These are phyloP conservation scores for Colletes collaris DNA, from an alignment of 2,888 invertebrate species.

Conservation along the genomic window DNA sequence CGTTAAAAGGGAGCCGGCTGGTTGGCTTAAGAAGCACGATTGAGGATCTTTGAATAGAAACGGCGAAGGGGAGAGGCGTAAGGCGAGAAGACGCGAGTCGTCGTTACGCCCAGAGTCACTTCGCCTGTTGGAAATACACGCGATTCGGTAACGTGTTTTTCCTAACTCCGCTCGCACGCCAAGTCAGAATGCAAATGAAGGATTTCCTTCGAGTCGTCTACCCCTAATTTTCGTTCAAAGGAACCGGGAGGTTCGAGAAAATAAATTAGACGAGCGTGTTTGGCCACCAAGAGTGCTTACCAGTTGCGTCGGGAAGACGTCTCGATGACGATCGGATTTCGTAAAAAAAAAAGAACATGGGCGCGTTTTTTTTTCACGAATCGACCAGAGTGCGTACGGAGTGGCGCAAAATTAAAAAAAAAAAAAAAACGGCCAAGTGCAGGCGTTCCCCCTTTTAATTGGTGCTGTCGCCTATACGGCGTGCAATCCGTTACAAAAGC, in stretches of 20 bases:
- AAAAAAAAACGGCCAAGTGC: conserved; percentile 43
- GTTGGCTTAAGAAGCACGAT: conserved; percentile 73
- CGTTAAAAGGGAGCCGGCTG: conserved; percentile 71
- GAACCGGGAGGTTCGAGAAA: not conserved
- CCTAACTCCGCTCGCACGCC: not conserved
- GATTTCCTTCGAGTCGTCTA: no score
- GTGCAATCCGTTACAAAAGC: conserved; percentile 64
- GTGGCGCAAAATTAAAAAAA: conserved; percentile 54
- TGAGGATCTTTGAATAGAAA: conserved; percentile 66
- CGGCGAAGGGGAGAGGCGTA: conserved; percentile 55
- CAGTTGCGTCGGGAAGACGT: not conserved
- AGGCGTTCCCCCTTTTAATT: conserved; percentile 69
- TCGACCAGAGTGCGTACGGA: conserved; percentile 31
- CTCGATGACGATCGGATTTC: conserved; percentile 14
- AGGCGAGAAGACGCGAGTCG: conserved; percentile 64
- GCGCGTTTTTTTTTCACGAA: conserved; percentile 13
- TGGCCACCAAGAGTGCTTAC: no score
- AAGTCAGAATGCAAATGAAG: conserved; percentile 57
- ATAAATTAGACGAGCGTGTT: no score
- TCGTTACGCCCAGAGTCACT: conserved; percentile 61
- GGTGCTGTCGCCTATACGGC: conserved; percentile 61
- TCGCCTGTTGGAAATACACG: conserved; percentile 44
- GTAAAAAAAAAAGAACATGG: not conserved
- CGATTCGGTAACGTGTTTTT: conserved; percentile 38
- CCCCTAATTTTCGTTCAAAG: not conserved